phyloP scores from a whole-genome alignment of 2,113 vertebrate genomes.

The Caracal caracal region DNA sequence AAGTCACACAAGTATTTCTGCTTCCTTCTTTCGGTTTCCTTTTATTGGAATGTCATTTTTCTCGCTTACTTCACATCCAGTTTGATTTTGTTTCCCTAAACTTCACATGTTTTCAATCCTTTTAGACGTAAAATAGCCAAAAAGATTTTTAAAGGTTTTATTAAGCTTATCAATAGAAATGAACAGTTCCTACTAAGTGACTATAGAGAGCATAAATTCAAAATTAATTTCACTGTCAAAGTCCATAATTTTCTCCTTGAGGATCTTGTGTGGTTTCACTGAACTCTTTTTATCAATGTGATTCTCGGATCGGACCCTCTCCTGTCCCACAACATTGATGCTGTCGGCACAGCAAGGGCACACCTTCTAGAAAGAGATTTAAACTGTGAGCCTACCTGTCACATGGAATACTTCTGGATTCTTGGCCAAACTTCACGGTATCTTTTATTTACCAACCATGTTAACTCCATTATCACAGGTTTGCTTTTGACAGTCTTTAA shows the following conservation, averaged over 20 bases:
- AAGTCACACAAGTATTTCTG: background rate
- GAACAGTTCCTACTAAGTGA: background rate
- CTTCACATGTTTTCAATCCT: background rate
- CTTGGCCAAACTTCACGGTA: background rate
- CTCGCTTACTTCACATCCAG: background rate
- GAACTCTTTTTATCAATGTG: background rate
- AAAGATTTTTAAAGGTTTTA: background rate
- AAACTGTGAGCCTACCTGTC: rapidly evolving
- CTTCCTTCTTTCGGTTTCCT: background rate
- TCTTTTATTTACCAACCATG: background rate
- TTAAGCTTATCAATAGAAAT: background rate
- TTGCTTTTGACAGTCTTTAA: background rate
- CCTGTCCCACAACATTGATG: rapidly evolving
- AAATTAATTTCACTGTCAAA: background rate
- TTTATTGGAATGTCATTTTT: background rate
- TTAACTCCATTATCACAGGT: background rate
- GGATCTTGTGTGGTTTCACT: background rate
- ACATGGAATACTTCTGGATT: background rate
- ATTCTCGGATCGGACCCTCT: background rate
- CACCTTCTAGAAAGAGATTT: background rate
- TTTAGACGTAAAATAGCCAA: background rate
- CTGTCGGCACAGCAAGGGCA: too few relatives aligned
- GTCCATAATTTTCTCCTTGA: background rate
- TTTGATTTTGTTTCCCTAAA: background rate
- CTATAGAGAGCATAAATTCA: background rate